Conservation (phyloP, 2,113 vertebrate species). For the Tachuris rubrigastra region DNA sequence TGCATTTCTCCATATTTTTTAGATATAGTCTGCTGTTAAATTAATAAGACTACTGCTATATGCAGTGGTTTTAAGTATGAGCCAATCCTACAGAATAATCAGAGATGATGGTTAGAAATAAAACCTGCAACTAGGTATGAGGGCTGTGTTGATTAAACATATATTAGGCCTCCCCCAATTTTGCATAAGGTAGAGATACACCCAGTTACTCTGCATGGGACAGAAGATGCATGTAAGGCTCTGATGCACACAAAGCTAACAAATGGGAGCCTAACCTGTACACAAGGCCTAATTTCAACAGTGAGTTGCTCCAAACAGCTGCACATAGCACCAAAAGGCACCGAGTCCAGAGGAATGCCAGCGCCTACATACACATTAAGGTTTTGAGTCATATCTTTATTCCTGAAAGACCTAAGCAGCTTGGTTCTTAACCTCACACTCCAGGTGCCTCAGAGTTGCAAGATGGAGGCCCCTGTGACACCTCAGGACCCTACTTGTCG, state of each 20-base stretch:
- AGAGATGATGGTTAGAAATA: background rate
- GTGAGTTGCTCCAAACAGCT: background rate
- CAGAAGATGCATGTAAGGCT: background rate
- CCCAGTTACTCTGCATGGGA: background rate
- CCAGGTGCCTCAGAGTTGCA: background rate
- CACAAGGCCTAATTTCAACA: background rate
- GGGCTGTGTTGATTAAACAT: background rate
- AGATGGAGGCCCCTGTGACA: background rate
- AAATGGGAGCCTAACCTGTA: background rate
- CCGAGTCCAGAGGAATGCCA: accelerated
- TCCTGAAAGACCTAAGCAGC: background rate
- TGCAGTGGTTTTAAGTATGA: background rate
- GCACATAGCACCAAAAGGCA: background rate
- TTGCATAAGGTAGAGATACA: background rate
- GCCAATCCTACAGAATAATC: background rate
- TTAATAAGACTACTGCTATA: background rate
- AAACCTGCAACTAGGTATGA: background rate
- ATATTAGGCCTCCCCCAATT: background rate
- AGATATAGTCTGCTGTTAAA: background rate
- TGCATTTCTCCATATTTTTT: background rate
- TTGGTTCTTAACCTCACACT: background rate
- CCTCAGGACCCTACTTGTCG: background rate
- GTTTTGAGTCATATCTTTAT: background rate
- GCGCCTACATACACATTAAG: background rate
- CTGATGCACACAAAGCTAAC: background rate